Base-by-base conservation (phyloP, 2,797 vertebrate species). In the Rhinoraja longicauda region DNA sequence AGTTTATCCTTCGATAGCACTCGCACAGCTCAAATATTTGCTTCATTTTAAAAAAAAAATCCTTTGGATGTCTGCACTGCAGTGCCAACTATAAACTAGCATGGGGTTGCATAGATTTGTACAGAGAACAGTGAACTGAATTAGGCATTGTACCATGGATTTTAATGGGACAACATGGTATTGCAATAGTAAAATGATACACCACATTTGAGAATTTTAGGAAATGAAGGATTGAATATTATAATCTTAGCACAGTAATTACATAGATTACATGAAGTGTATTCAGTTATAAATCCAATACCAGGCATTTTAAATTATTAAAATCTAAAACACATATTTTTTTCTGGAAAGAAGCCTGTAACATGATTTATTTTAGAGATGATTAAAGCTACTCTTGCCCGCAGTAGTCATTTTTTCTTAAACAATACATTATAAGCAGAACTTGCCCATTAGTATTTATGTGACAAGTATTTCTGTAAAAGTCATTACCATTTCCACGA, bases 331-430 rank as follows among this genome's bases (percentile, higher is more conserved):
- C 70, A 73, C 64, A 72, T 39, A 70, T n/a, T 62, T 36, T 21
- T 92, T 73, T 73, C 70, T 92, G 90, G 67, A 29, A 39, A 92
- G 45, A 73, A 21, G 70, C 90, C 90, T 92, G 90, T 57, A 75
- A 92, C 45, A 92, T 75, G 26, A 92, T 92, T 92, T 92, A 92
- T 92, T 92, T 57, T 53, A 12, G 45, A 92, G 90, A 53, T 62
- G 24, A 75, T 92, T 92, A 73, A 92, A 53, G 70, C 67, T 73
- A 75, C 39, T 45, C 90, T 92, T 67, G 67, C 70, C 67, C 67
- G 53, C 39, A 73, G 90, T 92, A 90, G 90, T 53, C 90, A 92
- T 92, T 73, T 45, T 67, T 92, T 73, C 39, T 73, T 12, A 29
- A 92, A 45, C 72, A 57, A 92, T 75, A 73, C 26, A 70, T 24